phyloP scores from a whole-genome alignment of 2,888 invertebrate species.

The Pinctada fucata region DNA sequence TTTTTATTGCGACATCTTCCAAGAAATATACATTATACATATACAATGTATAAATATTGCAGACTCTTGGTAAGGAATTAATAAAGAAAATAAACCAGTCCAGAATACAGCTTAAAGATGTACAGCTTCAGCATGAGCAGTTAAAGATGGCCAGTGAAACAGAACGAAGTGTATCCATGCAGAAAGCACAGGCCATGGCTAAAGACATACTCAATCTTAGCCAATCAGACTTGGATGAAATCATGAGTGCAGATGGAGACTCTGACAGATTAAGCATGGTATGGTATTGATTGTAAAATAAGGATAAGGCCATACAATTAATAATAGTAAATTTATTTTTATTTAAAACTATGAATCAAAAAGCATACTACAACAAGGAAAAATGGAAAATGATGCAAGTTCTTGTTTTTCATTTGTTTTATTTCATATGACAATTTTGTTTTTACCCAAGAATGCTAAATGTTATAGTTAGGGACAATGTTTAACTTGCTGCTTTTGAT shows the following conservation, averaged over 20 bases:
- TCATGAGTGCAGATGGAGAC: constrained; percentile 71
- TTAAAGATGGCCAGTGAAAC: constrained; percentile 33
- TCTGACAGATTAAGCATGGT: constrained; percentile 25
- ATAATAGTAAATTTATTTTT: too few relatives aligned
- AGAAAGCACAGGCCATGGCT: constrained; percentile 70
- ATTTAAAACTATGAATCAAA: too few relatives aligned
- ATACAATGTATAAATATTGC: too few relatives aligned
- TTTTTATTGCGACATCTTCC: too few relatives aligned
- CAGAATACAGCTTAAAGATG: constrained; percentile 53
- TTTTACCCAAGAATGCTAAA: too few relatives aligned
- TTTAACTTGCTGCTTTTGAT: too few relatives aligned
- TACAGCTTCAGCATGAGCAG: constrained; percentile 42
- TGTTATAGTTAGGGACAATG: too few relatives aligned
- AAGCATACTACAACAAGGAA: too few relatives aligned
- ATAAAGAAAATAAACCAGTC: constrained; percentile 61
- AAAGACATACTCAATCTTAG: constrained; percentile 74
- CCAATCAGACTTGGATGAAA: constrained; percentile 73
- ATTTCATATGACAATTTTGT: too few relatives aligned
- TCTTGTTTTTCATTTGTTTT: not conserved
- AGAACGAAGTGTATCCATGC: constrained; percentile 59
- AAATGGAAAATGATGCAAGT: not conserved
- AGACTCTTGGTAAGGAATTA: constrained; percentile 68
- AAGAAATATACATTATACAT: too few relatives aligned
- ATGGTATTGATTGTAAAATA: not conserved
- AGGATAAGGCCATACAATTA: too few relatives aligned